Conservation (phyloP, 2,797 vertebrate genomes). For the Dryobates pubescens region DNA sequence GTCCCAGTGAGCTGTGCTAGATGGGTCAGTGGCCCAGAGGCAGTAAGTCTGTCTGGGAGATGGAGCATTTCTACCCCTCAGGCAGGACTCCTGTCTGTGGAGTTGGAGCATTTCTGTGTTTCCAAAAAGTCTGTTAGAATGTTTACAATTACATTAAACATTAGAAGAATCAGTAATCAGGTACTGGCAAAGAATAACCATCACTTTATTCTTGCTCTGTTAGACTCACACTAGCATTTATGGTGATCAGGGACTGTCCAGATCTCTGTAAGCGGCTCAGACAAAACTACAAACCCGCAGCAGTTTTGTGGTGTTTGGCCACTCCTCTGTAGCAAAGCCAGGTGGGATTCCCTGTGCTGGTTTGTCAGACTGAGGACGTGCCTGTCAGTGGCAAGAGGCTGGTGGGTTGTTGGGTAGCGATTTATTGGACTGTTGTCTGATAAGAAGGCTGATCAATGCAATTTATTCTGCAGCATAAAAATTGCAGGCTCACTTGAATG, state of each 20-base stretch:
- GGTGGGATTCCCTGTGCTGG: background rate
- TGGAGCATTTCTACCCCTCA: background rate
- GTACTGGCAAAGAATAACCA: background rate
- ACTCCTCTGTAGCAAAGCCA: background rate
- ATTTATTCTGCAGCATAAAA: background rate
- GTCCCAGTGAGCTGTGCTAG: background rate
- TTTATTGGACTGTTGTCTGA: background rate
- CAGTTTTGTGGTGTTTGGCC: constrained; percentile 18
- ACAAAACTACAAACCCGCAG: background rate
- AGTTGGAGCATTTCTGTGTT: background rate
- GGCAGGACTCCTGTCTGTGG: background rate
- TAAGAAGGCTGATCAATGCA: background rate
- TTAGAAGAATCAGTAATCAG: background rate
- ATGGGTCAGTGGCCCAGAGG: background rate
- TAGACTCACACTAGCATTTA: background rate
- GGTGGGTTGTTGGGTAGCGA: background rate
- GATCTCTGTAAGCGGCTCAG: background rate
- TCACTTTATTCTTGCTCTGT: background rate
- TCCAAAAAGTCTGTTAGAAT: background rate
- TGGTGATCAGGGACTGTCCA: background rate
- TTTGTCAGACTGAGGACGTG: background rate
- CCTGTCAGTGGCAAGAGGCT: background rate
- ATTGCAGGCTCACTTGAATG: background rate
- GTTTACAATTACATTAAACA: background rate
- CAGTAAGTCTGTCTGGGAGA: background rate